phyloP scores from a whole-genome alignment of 2,797 vertebrate species.

The Hydrolagus colliei region DNA sequence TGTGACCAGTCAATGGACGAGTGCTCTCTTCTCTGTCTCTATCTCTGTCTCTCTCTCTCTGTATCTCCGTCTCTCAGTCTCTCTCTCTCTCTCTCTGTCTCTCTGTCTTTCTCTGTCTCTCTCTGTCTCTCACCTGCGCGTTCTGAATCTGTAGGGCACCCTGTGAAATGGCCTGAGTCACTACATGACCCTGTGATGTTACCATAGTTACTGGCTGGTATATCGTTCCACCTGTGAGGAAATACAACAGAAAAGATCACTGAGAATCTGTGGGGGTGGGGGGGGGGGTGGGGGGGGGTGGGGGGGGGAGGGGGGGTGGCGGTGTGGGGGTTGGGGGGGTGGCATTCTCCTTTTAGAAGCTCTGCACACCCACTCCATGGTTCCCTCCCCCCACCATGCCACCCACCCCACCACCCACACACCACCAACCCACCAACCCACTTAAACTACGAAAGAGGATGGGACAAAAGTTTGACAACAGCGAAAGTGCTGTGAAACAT shows the following conservation, averaged over 20 bases:
- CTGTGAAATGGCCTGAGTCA: conserved; percentile 84
- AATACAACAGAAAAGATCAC: conserved; percentile 8
- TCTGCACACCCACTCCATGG: no score
- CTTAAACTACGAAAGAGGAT: no score
- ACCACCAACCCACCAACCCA: no score
- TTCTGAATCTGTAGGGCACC: conserved; percentile 94
- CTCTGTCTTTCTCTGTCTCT: no score
- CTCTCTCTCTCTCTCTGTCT: no score
- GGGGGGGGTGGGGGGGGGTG: not conserved
- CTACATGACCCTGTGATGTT: conserved; percentile 95
- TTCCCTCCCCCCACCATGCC: no score
- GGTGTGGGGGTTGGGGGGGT: no score
- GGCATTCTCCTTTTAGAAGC: no score
- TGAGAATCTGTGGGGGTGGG: not conserved
- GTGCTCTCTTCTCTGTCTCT: not conserved
- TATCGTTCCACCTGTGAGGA: conserved; percentile 79
- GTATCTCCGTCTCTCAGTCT: no score
- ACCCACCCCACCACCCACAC: no score
- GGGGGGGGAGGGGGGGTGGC: not conserved
- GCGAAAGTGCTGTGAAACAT: no score
- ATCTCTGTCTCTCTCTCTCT: not conserved
- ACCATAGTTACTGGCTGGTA: conserved; percentile 99
- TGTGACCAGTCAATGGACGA: not conserved
- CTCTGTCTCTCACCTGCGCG: conserved; percentile 70
- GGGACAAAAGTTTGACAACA: no score